Percentiles rank a stretch among this genome's conserved stretches.
These are phyloP conservation scores for Sebastolobus altivelis DNA, from an alignment of 2,797 vertebrate genomes.

Conservation along the genomic window DNA sequence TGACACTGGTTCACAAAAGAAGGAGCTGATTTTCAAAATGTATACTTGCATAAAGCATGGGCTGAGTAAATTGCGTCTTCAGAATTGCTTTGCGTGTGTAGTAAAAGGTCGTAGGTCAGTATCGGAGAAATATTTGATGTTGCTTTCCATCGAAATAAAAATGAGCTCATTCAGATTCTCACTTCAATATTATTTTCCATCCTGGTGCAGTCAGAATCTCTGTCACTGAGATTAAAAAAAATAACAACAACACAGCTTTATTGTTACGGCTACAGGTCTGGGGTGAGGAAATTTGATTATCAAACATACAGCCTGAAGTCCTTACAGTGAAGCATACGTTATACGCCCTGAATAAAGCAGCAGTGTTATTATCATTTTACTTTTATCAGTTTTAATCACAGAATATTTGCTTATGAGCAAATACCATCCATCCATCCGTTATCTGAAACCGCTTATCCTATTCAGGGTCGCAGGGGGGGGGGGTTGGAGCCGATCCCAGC, in stretches of 20 bases:
- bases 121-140: slow-evolving; percentile 37
- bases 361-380: slow-evolving; percentile 2
- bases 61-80: slow-evolving; percentile 21
- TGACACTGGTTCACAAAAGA: slow-evolving; percentile 30
- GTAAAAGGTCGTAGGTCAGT: slow-evolving; percentile 33
- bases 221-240: slow-evolving; percentile 56
- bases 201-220: slow-evolving; percentile 52
- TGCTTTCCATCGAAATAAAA: slow-evolving; percentile 30
- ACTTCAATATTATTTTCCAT: slow-evolving; percentile 32
- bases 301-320: slow-evolving; percentile 35
- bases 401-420: background rate
- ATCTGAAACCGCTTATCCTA: no score
- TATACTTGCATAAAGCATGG: slow-evolving; percentile 18
- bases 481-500: no score
- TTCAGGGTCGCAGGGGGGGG: no score
- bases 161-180: slow-evolving; percentile 27
- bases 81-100: slow-evolving; percentile 25
- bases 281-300: slow-evolving; percentile 64
- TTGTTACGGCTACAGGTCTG: slow-evolving; percentile 59
- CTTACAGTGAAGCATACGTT: slow-evolving; percentile 9
- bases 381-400: background rate
- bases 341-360: slow-evolving; percentile 12
- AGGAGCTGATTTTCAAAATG: slow-evolving; percentile 32
- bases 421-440: background rate
- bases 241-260: slow-evolving; percentile 48